A percentile compares a stretch with the other conserved stretches of the same genome.
Conservation (phyloP, 2,888 invertebrate genomes). For the Orthonevra nobilis region DNA sequence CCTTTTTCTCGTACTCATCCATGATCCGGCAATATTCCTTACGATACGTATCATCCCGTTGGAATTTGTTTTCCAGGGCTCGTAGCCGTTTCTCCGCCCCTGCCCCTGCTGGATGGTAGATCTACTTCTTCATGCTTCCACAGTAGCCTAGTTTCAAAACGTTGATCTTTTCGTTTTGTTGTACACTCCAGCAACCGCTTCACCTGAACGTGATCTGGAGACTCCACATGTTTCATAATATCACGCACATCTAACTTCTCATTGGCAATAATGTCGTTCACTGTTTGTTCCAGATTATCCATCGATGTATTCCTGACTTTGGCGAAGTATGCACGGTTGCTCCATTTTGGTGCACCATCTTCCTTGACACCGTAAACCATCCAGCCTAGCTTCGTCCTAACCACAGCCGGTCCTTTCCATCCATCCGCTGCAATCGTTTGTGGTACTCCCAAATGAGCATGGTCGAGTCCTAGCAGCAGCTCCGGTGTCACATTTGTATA, state of each 20-base stretch:
- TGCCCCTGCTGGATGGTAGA: slow-evolving; percentile 41
- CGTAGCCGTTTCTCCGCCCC: slow-evolving; percentile 59
- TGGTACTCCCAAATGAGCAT: slow-evolving; percentile 27
- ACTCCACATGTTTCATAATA: neutral
- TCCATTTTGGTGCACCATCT: neutral
- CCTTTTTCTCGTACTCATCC: slow-evolving; percentile 60
- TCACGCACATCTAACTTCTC: neutral
- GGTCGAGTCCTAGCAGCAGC: slow-evolving; percentile 31
- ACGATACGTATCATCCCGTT: slow-evolving; percentile 35
- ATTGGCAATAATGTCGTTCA: neutral
- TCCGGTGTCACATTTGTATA: slow-evolving; percentile 11
- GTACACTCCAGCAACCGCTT: neutral
- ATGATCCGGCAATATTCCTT: slow-evolving; percentile 48
- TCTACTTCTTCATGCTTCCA: slow-evolving; percentile 23
- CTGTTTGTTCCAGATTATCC: neutral
- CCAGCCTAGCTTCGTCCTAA: neutral
- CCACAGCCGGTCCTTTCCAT: neutral
- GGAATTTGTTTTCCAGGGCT: slow-evolving; percentile 59
- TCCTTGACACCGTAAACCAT: neutral
- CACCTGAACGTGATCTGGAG: neutral
- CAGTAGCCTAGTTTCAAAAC: slow-evolving; percentile 26
- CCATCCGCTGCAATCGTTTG: neutral
- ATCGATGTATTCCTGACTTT: neutral
- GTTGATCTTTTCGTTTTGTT: neutral
- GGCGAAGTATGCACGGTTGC: neutral